Conservation (phyloP, 1,140 invertebrate genomes). For the Drosophila miranda region DNA sequence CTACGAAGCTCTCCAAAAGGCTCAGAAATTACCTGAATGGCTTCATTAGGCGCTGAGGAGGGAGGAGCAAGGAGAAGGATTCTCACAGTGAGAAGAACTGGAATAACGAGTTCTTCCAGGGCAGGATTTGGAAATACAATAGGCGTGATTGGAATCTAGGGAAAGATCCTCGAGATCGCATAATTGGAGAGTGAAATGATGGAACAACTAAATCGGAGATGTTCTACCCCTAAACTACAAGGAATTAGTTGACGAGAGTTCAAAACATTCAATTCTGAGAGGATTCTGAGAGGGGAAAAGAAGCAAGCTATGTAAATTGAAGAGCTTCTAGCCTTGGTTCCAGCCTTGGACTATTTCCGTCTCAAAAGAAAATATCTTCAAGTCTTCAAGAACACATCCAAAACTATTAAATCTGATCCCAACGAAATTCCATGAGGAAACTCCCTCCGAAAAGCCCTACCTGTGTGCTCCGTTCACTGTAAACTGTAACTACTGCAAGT, state of each 20-base stretch:
- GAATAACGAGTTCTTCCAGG: constrained; percentile 40
- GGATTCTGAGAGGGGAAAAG: too few relatives aligned
- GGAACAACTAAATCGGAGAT: constrained; percentile 1
- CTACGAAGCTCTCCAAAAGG: constrained; percentile 5
- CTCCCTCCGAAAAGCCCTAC: too few relatives aligned
- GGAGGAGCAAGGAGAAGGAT: constrained; percentile 24
- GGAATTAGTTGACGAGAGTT: too few relatives aligned
- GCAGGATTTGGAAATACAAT: constrained; percentile 25
- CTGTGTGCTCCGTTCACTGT: background rate
- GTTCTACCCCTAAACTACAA: too few relatives aligned
- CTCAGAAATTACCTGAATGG: constrained; percentile 53
- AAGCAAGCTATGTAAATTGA: too few relatives aligned
- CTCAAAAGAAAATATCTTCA: background rate
- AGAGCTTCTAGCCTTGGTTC: too few relatives aligned
- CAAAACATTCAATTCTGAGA: too few relatives aligned
- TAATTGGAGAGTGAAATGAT: background rate
- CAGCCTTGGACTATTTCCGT: background rate
- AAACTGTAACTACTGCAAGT: constrained; percentile 1
- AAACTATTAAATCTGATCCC: too few relatives aligned
- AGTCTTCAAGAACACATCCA: too few relatives aligned
- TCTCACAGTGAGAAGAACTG: constrained; percentile 38
- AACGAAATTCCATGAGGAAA: too few relatives aligned
- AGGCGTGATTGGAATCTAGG: constrained; percentile 1
- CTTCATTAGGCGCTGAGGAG: constrained; percentile 53
- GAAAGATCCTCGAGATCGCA: background rate